Evolutionary conservation across 2,113 vertebrate species (phyloP).

Genomic region (Brachypodius melanocephalos): DNA sequence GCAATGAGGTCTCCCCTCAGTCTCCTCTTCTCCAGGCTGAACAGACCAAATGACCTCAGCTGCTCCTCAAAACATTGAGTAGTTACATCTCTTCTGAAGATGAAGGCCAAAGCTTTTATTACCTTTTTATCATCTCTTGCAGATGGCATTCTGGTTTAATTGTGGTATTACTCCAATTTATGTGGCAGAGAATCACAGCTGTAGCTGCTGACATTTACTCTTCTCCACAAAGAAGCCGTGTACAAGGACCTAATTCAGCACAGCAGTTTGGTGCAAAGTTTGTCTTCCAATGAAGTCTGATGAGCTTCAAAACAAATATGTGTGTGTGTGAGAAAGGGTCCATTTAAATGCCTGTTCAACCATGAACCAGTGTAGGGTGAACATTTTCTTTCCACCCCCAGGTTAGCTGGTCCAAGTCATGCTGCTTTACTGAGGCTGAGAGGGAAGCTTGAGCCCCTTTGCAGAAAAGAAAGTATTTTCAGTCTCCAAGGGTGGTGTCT

Average conservation of each 20-base stretch:
- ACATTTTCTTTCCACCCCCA: neutral
- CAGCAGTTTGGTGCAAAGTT: neutral
- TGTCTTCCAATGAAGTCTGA: neutral
- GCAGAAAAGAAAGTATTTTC: neutral
- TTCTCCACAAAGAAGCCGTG: neutral
- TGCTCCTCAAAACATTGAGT: neutral
- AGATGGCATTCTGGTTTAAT: neutral
- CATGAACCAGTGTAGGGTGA: neutral
- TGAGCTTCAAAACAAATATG: accelerated
- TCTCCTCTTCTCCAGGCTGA: neutral
- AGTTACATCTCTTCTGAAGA: neutral
- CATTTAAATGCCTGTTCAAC: neutral
- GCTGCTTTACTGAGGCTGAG: neutral
- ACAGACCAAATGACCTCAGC: neutral
- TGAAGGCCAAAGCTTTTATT: neutral
- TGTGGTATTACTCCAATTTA: neutral
- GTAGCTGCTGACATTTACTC: constrained; percentile 4
- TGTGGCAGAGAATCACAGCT: neutral
- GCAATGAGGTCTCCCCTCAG: neutral
- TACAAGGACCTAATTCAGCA: neutral
- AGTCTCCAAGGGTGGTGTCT: neutral
- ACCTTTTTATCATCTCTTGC: neutral
- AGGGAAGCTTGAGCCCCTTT: neutral
- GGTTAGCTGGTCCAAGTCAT: neutral
- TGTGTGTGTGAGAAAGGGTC: neutral